Percentiles rank a stretch among this genome's conserved stretches.
These are phyloP conservation scores for Leptopilina myrica DNA, from an alignment of 2,888 invertebrate genomes.

Conservation along the genomic window DNA sequence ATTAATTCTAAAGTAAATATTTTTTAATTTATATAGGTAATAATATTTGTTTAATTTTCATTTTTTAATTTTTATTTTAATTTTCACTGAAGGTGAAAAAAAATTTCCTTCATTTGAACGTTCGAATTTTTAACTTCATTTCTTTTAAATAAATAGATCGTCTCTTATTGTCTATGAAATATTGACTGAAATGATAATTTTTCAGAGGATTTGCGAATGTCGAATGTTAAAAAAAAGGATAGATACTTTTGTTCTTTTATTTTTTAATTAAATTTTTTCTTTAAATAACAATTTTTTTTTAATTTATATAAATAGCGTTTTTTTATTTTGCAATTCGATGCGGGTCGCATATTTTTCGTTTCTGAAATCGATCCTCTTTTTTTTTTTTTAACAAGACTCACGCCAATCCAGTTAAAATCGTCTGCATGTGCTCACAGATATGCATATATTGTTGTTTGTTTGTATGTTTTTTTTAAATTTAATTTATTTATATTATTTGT, in stretches of 20 bases:
- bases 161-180: slow-evolving; percentile 21
- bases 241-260: slow-evolving; percentile 24
- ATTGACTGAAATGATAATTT: slow-evolving; percentile 27
- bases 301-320: slow-evolving; percentile 47
- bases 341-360: not conserved
- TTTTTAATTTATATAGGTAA: too few relatives aligned
- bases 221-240: slow-evolving; percentile 14
- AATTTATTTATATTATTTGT: slow-evolving; percentile 6
- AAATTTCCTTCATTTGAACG: too few relatives aligned
- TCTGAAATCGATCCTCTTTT: not conserved
- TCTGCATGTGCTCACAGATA: slow-evolving; percentile 32
- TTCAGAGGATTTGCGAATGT: slow-evolving; percentile 9
- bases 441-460: slow-evolving; percentile 16
- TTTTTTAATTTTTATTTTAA: too few relatives aligned
- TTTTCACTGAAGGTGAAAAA: too few relatives aligned
- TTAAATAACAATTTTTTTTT: slow-evolving; percentile 35
- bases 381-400: slow-evolving; percentile 29
- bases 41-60: too few relatives aligned
- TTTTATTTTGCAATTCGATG: slow-evolving; percentile 26
- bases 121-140: too few relatives aligned
- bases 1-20: too few relatives aligned
- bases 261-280: not conserved
- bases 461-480: not conserved
- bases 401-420: slow-evolving; percentile 20
- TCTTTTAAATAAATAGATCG: slow-evolving; percentile 7